A percentile compares a stretch with the other conserved stretches of the same genome.
These are phyloP conservation scores for Coremacera marginata DNA, from an alignment of 2,888 invertebrate species.

Conservation along the genomic window DNA sequence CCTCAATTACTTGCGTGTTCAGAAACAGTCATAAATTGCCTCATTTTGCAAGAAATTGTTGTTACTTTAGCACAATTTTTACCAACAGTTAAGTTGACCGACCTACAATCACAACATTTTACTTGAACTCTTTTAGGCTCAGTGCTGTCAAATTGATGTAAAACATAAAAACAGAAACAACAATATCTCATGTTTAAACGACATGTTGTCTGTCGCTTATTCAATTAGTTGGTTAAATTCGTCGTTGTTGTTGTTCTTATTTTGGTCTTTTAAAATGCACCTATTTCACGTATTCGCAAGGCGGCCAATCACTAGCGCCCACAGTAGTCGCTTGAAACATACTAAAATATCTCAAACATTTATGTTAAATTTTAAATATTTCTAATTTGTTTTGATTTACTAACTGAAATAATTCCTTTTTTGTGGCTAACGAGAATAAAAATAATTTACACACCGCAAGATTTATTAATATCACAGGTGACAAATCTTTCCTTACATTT, in stretches of 20 bases:
- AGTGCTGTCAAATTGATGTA: neutral
- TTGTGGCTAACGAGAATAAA: too few species aligned
- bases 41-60: constrained; percentile 1
- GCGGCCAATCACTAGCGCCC: constrained; percentile 15
- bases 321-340: neutral
- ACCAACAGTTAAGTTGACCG: neutral
- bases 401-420: too few species aligned
- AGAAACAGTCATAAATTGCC: neutral
- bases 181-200: constrained; percentile 12
- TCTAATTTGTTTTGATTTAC: too few species aligned
- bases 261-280: neutral
- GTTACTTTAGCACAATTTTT: neutral
- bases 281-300: neutral
- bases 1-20: constrained; percentile 4
- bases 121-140: too few species aligned
- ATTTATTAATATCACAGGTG: too few species aligned
- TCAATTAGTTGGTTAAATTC: constrained; percentile 10
- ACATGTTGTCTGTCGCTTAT: constrained; percentile 1
- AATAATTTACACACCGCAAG: too few species aligned
- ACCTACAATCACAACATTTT: neutral
- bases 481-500: too few species aligned
- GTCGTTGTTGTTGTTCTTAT: neutral
- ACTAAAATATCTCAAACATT: too few species aligned
- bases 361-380: too few species aligned
- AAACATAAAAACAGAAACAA: neutral